These are phyloP conservation scores for Neopipo cinnamomea DNA, from an alignment of 2,113 vertebrate species.

Conservation along the genomic window DNA sequence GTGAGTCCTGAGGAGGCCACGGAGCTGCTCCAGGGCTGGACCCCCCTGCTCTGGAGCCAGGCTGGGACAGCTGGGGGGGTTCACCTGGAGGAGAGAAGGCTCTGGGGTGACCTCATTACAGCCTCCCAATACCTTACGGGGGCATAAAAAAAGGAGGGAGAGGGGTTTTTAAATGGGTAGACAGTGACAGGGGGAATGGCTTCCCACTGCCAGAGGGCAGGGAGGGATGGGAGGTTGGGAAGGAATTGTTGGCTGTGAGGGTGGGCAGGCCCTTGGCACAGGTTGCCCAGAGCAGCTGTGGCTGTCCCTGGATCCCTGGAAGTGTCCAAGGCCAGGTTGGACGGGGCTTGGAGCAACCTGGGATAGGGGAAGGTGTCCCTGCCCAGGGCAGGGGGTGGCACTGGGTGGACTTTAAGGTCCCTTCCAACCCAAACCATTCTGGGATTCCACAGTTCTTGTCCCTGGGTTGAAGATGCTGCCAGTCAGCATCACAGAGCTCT, in stretches of 20 bases:
- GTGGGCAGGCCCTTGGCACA: background rate
- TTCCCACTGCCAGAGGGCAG: background rate
- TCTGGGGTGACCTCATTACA: background rate
- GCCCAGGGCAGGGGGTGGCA: background rate
- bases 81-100: background rate
- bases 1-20: accelerated
- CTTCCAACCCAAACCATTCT: background rate
- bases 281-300: background rate
- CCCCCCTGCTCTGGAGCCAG: background rate
- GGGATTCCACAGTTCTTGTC: background rate
- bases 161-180: background rate
- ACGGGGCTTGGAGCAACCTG: accelerated
- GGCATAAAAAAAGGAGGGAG: background rate
- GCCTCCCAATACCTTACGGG: background rate
- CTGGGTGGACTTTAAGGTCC: background rate
- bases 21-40: background rate
- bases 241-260: accelerated
- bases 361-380: accelerated
- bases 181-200: background rate
- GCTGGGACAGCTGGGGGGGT: background rate
- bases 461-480: background rate
- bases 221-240: accelerated
- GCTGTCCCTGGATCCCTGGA: background rate
- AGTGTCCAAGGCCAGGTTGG: background rate
- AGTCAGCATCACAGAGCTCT: background rate